Percentiles rank a stretch among this genome's conserved stretches.
These are phyloP conservation scores for Eubucco bourcierii DNA, from an alignment of 2,113 vertebrate species.

Conservation along the genomic window DNA sequence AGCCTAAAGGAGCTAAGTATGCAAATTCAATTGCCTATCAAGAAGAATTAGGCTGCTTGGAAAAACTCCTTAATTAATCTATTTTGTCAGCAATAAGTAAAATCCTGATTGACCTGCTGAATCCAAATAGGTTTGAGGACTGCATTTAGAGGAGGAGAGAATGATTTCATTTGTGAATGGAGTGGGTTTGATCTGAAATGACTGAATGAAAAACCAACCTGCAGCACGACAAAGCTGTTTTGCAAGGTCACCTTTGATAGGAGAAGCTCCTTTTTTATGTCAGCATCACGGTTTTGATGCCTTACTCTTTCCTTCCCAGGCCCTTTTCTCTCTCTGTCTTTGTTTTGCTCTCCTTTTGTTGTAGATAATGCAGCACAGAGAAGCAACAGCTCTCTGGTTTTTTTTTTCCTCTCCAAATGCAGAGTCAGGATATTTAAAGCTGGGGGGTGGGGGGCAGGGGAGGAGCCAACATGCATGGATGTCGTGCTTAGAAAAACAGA, in stretches of 20 bases:
- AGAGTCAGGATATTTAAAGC: neutral
- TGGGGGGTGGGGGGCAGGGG: too few relatives aligned
- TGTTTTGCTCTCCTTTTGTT: conserved; percentile 18
- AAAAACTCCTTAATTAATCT: conserved; percentile 12
- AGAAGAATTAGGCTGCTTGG: conserved; percentile 13
- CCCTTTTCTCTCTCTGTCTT: conserved; percentile 26
- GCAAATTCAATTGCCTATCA: conserved; percentile 6
- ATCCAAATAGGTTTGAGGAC: neutral
- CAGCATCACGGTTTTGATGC: neutral
- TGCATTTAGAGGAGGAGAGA: neutral
- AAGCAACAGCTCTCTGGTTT: neutral
- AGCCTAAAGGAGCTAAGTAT: neutral
- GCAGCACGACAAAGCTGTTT: neutral
- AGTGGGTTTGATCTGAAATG: neutral
- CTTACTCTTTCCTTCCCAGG: neutral
- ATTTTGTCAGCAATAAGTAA: conserved; percentile 35
- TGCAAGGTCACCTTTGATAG: neutral
- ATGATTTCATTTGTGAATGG: neutral
- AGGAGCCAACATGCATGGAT: neutral
- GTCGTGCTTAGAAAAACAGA: neutral
- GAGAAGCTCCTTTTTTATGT: neutral
- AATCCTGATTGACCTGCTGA: neutral
- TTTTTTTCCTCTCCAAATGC: neutral
- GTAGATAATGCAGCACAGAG: neutral
- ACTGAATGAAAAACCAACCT: neutral